phyloP scores from a whole-genome alignment of 1,140 invertebrate species.

The Oppia nitens region DNA sequence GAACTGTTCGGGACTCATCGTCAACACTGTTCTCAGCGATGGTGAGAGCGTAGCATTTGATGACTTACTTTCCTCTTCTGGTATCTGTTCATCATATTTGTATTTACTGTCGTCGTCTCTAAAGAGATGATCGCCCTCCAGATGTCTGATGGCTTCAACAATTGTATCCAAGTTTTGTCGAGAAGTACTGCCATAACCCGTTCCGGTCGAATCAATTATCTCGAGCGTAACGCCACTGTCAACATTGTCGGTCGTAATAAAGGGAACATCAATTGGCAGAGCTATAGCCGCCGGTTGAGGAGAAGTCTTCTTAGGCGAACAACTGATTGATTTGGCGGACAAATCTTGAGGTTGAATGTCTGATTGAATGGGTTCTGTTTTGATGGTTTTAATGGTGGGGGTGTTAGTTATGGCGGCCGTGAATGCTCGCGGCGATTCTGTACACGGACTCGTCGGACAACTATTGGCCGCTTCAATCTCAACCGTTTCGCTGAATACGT shows the following conservation, averaged over 20 bases:
- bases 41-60: neutral
- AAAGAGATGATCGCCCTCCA: slow-evolving; percentile 84
- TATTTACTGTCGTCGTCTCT: neutral
- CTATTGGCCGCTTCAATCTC: slow-evolving; percentile 18
- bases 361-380: neutral
- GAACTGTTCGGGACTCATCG: neutral
- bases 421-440: no score
- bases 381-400: neutral
- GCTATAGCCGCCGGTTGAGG: slow-evolving; percentile 18
- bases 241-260: slow-evolving; percentile 4
- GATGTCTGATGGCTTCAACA: slow-evolving; percentile 85
- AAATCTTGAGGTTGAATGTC: slow-evolving; percentile 1
- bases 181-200: slow-evolving; percentile 36
- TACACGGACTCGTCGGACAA: slow-evolving; percentile 11
- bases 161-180: slow-evolving; percentile 91
- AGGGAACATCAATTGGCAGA: slow-evolving; percentile 18
- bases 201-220: slow-evolving; percentile 6
- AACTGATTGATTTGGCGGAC: slow-evolving; percentile 1
- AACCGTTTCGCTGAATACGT: slow-evolving; percentile 16
- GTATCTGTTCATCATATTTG: neutral
- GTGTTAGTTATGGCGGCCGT: neutral
- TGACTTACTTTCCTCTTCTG: neutral
- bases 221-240: slow-evolving; percentile 11
- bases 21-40: neutral
- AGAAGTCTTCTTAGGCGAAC: neutral